Evolutionary conservation across 2,888 invertebrate species (phyloP), one percentile per base, ranked within the genome.

Genomic region (Chironomus tentans): DNA sequence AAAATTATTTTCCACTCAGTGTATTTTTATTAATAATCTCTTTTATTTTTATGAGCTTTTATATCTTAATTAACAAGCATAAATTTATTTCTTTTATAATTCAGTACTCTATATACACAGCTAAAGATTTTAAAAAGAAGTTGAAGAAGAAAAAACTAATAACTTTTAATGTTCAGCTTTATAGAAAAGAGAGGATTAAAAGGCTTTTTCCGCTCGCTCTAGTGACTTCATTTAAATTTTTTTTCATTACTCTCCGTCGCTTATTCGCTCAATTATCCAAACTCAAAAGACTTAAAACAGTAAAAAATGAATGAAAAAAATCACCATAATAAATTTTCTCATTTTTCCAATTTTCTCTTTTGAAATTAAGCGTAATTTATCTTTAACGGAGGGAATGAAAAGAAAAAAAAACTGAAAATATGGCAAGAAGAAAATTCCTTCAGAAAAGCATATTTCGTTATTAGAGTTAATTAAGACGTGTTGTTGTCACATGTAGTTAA

Each of bases 401-500:
- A 28, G 5, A 28, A 28, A 28, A 28, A 28, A 28, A 28, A 22
- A 68, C n/a, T 4, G 15, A 38, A 24, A 38, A 24, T 38, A 38
- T 38, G 38, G 38, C 38, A 38, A 38, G 10, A 38, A 28, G 28
- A 68, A 68, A 70, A 22, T 65, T 65, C 24, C 22, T 6, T 65
- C 65, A 65, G 10, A 65, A 61, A 72, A 72, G 13, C 72, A 72
- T 72, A 72, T 61, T 72, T 72, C 18, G 28, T 47, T 48, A 70
- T 70, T 48, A 70, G 50, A 72, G 22, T 72, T 72, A 72, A 72
- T 72, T 72, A 72, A 72, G 72, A 72, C 28, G 72, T 71, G 71
- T 71, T 56, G 71, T 56, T 71, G 71, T 71, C 71, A 71, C 50
- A 50, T 72, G 72, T 72, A 72, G 72, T 72, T 72, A 72, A 72